Conservation (phyloP, 2,888 invertebrate genomes). For the Epsilonema sp. region DNA sequence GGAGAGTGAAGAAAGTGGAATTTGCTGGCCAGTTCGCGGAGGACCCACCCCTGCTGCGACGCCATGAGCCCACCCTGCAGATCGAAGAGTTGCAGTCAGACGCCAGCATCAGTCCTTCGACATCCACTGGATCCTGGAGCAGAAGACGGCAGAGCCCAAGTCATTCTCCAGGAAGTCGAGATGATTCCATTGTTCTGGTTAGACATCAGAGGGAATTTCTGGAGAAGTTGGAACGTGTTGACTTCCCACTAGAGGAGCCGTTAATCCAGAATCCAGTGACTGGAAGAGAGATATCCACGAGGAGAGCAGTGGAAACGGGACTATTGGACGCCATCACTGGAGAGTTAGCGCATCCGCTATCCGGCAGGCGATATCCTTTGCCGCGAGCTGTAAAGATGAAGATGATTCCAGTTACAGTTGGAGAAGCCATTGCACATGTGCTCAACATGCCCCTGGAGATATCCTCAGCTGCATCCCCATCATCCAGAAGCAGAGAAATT, state of each 20-base stretch:
- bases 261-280: slow-evolving; percentile 22
- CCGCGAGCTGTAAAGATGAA: slow-evolving; percentile 58
- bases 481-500: no score
- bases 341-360: slow-evolving; percentile 65
- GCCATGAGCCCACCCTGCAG: no score
- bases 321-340: slow-evolving; percentile 59
- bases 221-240: slow-evolving; percentile 14
- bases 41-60: no score
- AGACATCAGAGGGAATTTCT: slow-evolving; percentile 26
- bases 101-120: no score
- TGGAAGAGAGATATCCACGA: slow-evolving; percentile 48
- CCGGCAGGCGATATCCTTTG: slow-evolving; percentile 60
- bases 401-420: slow-evolving; percentile 41
- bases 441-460: no score
- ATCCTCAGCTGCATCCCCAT: no score
- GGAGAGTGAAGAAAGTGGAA: no score
- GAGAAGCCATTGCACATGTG: no score
- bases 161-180: slow-evolving; percentile 14
- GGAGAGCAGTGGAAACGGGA: slow-evolving; percentile 55
- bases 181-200: slow-evolving; percentile 23
- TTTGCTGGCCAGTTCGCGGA: no score
- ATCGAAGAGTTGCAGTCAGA: no score
- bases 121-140: background rate
- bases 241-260: slow-evolving; percentile 21
- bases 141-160: background rate